These are phyloP conservation scores for Pelodiscus sinensis DNA, from an alignment of 2,113 vertebrate genomes.

Conservation along the genomic window DNA sequence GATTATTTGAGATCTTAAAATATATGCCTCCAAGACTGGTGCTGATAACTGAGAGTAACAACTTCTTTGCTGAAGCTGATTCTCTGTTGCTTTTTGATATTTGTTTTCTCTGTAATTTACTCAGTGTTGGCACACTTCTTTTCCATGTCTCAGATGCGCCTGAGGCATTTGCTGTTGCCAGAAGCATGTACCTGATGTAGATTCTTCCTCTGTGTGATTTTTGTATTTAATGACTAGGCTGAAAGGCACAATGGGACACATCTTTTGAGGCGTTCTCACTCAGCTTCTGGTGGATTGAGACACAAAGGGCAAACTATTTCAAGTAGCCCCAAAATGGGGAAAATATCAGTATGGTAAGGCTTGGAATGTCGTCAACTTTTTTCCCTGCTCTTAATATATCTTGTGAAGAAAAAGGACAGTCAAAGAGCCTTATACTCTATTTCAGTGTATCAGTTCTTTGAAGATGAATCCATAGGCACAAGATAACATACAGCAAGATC, in stretches of 20 bases:
- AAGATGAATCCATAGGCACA: background rate
- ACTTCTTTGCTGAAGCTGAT: background rate
- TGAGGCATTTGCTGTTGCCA: background rate
- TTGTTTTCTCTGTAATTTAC: background rate
- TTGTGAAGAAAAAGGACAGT: background rate
- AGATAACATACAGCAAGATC: background rate
- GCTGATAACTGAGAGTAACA: background rate
- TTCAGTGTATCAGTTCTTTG: background rate
- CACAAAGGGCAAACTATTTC: background rate
- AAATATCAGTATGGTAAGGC: background rate
- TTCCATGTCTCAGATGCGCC: background rate
- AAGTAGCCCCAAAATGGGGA: background rate
- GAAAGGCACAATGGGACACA: background rate
- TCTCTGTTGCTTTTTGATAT: background rate
- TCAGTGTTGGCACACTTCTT: background rate
- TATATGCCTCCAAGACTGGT: background rate
- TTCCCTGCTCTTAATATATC: background rate
- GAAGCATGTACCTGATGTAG: background rate
- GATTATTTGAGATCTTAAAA: background rate
- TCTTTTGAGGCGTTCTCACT: background rate
- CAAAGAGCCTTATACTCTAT: background rate
- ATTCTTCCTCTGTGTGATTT: background rate
- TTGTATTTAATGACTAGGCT: background rate
- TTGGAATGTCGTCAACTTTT: background rate
- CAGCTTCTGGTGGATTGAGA: background rate